Evolutionary conservation across 2,797 vertebrate species (phyloP).

Genomic region (Sitta carolinensis): DNA sequence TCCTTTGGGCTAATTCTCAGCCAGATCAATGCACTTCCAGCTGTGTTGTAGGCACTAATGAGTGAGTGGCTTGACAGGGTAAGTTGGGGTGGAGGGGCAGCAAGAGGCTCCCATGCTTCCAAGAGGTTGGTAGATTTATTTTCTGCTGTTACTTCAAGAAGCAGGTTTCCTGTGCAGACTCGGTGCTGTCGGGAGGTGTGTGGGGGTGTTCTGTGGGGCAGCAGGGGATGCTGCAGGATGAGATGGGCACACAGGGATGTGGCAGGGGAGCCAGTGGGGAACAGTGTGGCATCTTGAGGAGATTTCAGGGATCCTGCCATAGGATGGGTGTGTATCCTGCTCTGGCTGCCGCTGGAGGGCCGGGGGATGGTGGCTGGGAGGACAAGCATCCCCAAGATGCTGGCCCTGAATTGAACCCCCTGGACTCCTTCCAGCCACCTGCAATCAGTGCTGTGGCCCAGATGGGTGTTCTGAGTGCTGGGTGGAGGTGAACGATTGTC

Average conservation of each 20-base stretch:
- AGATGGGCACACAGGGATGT: background rate
- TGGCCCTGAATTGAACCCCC: background rate
- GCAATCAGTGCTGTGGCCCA: accelerated
- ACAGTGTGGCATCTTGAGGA: background rate
- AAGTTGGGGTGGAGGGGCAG: background rate
- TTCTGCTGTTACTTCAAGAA: background rate
- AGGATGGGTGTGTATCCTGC: background rate
- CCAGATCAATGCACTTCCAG: background rate
- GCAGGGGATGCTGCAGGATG: background rate
- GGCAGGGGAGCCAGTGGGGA: background rate
- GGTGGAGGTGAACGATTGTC: background rate
- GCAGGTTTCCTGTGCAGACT: background rate
- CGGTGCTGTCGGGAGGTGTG: accelerated
- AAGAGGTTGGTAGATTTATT: background rate
- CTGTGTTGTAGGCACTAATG: background rate
- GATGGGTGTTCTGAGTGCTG: background rate
- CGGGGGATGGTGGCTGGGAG: accelerated
- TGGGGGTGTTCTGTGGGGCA: background rate
- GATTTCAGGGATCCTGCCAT: background rate
- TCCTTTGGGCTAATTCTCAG: background rate
- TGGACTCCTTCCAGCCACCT: background rate
- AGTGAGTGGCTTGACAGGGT: accelerated
- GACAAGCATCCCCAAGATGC: background rate
- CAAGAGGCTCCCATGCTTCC: accelerated
- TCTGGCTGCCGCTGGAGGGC: background rate